Percentiles rank a stretch among this genome's conserved stretches.
These are phyloP conservation scores for Carabus problematicus DNA, from an alignment of 2,888 invertebrate genomes.

Conservation along the genomic window DNA sequence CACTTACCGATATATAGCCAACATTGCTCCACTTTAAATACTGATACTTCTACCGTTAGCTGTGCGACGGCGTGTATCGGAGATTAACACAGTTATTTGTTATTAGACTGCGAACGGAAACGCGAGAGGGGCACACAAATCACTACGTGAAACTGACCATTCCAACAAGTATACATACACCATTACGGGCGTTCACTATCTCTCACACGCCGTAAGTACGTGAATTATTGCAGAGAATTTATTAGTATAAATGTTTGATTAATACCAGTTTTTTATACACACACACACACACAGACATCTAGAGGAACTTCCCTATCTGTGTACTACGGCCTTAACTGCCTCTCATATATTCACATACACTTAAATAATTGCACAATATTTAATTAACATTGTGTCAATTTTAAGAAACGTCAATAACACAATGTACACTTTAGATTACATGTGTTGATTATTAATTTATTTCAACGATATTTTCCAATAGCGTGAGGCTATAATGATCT, in stretches of 20 bases:
- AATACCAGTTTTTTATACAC: slow-evolving; percentile 7
- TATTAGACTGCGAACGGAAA: slow-evolving; percentile 3
- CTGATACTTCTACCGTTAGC: slow-evolving; percentile 7
- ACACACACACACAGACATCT: too few relatives aligned
- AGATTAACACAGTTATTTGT: slow-evolving; percentile 15
- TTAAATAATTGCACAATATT: too few relatives aligned
- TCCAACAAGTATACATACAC: slow-evolving; percentile 4
- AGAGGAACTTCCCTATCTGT: too few relatives aligned
- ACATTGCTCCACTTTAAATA: slow-evolving; percentile 12
- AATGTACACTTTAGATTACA: too few relatives aligned
- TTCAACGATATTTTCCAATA: too few relatives aligned
- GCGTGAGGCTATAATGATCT: too few relatives aligned
- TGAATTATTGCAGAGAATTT: slow-evolving; percentile 10
- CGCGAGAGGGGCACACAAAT: slow-evolving; percentile 1
- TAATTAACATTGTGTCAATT: too few relatives aligned
- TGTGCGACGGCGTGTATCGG: neutral
- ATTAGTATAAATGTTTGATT: slow-evolving; percentile 6
- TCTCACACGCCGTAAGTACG: slow-evolving; percentile 1
- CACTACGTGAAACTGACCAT: slow-evolving; percentile 15
- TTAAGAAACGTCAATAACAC: too few relatives aligned
- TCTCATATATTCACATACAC: too few relatives aligned
- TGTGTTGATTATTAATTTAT: too few relatives aligned
- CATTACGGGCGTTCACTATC: neutral
- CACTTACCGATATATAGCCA: slow-evolving; percentile 9
- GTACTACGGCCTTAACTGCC: too few relatives aligned